Base-by-base conservation (phyloP, 2,113 vertebrate genomes). In the Elachura formosa region DNA sequence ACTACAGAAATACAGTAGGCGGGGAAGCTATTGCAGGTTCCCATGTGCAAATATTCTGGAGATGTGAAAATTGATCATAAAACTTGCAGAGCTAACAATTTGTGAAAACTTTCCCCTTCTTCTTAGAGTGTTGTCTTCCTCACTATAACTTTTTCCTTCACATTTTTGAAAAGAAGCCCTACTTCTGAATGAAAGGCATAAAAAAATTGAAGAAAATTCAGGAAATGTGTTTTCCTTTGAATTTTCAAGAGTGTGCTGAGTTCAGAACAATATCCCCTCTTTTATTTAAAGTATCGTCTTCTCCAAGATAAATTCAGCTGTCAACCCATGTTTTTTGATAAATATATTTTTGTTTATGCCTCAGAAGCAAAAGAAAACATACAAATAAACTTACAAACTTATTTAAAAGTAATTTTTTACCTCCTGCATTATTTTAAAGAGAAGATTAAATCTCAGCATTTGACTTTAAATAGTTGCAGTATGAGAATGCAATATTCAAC, bases 391-490 rank as follows among this genome's bases (percentile, higher is more conserved):
- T 46, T 71, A 20, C 2, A 87, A 76, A 76, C 33, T 63, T 55
- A 62, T 41, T 80, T 77, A 9, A 76, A 91, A 64, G 36, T 31
- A 55, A 15, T 46, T 75, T 84, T 81, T 62, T 36, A 24, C 2
- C 8, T 20, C 10, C 3, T 36, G 40, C 61, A 55, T 83, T 93
- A 63, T 84, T 82, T 91, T 75, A 41, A 52, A 86, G 36, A 10
- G 10, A 88, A 61, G n/a, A 96, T 90, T 93, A 97, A 62, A 86
- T 86, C 24, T 91, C 56, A 66, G 33, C 28, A 46, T 62, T 55
- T 52, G 23, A 67, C 49, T 90, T 61, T 49, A 89, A 90, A 91
- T 59, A 80, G 29, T 49, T 88, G 28, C 52, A 66, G 56, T 41
- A 25, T 31, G 19, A 68, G 52, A 85, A 75, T 84, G 81, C 17